Percentiles rank a stretch among this genome's conserved stretches.
Evolutionary conservation across 2,888 invertebrate species (phyloP).

Genomic region (Cryptocephalus primarius): DNA sequence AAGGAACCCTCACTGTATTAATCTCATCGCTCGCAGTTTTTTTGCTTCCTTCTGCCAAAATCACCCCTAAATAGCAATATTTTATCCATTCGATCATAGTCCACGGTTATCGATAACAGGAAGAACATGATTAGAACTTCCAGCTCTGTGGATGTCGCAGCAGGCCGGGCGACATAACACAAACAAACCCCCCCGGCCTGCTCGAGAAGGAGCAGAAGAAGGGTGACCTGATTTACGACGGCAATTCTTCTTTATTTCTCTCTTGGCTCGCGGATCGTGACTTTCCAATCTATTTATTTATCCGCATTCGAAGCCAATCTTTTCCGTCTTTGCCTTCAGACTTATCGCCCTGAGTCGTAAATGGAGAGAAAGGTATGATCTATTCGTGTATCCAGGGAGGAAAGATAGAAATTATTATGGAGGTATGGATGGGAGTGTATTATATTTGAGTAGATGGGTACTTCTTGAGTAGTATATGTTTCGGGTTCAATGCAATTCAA

Average conservation of each 20-base stretch:
- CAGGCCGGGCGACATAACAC: neutral
- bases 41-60: neutral
- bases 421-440: too few relatives aligned
- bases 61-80: neutral
- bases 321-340: too few relatives aligned
- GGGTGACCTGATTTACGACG: conserved; percentile 36
- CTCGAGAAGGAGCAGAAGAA: conserved; percentile 14
- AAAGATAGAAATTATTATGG: too few relatives aligned
- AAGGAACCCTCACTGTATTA: neutral
- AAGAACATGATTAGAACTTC: neutral
- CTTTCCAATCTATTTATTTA: neutral
- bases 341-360: neutral
- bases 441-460: too few relatives aligned
- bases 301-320: too few relatives aligned
- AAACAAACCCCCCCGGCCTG: neutral
- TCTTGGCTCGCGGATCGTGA: conserved; percentile 17
- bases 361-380: neutral
- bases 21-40: neutral
- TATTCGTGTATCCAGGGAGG: too few relatives aligned
- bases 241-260: conserved; percentile 41
- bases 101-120: neutral
- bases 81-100: neutral
- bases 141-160: neutral
- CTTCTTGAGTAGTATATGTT: too few relatives aligned
- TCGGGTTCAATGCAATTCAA: too few relatives aligned